Conservation (phyloP, 1,140 invertebrate genomes). For the Antheraea pernyi region DNA sequence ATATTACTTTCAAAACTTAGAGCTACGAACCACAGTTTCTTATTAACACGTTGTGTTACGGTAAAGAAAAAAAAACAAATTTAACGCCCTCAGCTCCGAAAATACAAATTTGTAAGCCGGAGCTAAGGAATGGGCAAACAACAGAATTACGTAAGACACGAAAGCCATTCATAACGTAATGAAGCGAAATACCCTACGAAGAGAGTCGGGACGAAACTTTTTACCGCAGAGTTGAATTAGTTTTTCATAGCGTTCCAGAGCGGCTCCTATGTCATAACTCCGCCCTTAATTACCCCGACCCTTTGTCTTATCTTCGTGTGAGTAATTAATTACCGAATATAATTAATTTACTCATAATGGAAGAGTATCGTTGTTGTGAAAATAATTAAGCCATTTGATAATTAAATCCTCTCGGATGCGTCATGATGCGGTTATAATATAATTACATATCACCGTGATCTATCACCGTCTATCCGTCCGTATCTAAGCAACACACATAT, state of each 20-base stretch:
- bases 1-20: neutral
- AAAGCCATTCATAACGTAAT: slow-evolving; percentile 48
- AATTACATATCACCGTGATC: too few relatives aligned
- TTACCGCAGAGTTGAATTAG: slow-evolving; percentile 62
- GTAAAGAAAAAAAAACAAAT: neutral
- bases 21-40: neutral
- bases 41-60: neutral
- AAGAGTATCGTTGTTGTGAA: slow-evolving; percentile 42
- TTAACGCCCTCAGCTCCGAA: slow-evolving; percentile 18
- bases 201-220: slow-evolving; percentile 36
- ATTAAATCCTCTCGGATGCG: slow-evolving; percentile 36
- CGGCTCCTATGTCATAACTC: slow-evolving; percentile 44
- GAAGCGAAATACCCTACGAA: slow-evolving; percentile 29
- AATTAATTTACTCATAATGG: slow-evolving; percentile 66
- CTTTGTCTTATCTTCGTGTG: slow-evolving; percentile 61
- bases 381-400: slow-evolving; percentile 58
- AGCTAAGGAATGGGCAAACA: slow-evolving; percentile 36
- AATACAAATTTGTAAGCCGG: slow-evolving; percentile 17
- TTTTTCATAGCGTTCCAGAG: slow-evolving; percentile 54
- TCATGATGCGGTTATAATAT: neutral
- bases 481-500: too few relatives aligned
- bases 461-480: too few relatives aligned
- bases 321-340: slow-evolving; percentile 66
- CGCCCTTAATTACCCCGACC: slow-evolving; percentile 47
- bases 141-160: slow-evolving; percentile 47